These are phyloP conservation scores for Rosalia funebris DNA, from an alignment of 2,888 invertebrate genomes.

Conservation along the genomic window DNA sequence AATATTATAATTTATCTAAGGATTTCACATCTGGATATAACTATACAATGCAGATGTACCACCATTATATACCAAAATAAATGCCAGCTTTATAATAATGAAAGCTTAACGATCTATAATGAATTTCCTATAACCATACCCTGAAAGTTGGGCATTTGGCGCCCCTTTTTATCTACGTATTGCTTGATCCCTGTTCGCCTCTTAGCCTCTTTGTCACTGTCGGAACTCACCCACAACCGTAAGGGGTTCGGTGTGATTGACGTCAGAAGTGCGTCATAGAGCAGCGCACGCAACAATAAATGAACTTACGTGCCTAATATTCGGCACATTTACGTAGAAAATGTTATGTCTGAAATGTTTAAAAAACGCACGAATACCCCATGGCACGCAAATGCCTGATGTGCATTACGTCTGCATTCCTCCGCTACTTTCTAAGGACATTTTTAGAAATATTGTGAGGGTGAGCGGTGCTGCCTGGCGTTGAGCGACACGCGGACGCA, in stretches of 20 bases:
- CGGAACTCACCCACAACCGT: slow-evolving; percentile 30
- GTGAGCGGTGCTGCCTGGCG: neutral
- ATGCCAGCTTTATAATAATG: no score
- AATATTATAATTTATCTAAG: no score
- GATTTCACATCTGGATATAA: no score
- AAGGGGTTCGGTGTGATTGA: slow-evolving; percentile 45
- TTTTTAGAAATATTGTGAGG: no score
- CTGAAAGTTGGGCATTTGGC: neutral
- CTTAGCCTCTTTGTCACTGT: slow-evolving; percentile 8
- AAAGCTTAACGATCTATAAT: no score
- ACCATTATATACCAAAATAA: no score
- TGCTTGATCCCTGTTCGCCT: slow-evolving; percentile 1
- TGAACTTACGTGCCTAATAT: slow-evolving; percentile 36
- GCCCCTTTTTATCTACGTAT: neutral
- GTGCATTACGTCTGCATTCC: slow-evolving; percentile 14
- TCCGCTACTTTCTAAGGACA: no score
- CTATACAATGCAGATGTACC: no score
- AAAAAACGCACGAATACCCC: slow-evolving; percentile 16
- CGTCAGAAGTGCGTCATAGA: slow-evolving; percentile 50
- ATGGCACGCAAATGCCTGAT: slow-evolving; percentile 15
- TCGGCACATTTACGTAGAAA: slow-evolving; percentile 37
- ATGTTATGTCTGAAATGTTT: slow-evolving; percentile 17
- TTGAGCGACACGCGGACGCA: neutral
- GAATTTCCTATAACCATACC: neutral
- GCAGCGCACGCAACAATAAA: slow-evolving; percentile 43